These are phyloP conservation scores for Habropoda laboriosa DNA, from an alignment of 1,140 invertebrate species.

Conservation along the genomic window DNA sequence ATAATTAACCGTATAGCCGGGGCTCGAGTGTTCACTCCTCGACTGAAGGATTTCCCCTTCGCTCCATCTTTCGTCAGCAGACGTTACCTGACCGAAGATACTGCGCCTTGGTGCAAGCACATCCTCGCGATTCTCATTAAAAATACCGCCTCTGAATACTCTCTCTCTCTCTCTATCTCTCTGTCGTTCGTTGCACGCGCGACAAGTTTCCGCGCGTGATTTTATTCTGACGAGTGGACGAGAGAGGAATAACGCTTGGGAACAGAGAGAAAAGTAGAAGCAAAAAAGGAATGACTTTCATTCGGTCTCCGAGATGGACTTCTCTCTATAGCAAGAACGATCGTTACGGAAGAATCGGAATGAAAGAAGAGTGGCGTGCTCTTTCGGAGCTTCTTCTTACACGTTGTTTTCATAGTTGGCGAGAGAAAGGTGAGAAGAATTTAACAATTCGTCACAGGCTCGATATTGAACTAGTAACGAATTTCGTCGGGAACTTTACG, in stretches of 20 bases:
- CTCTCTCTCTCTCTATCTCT: neutral
- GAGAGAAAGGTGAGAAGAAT: no score
- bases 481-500: neutral
- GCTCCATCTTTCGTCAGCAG: conserved; percentile 41
- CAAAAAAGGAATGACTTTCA: neutral
- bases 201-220: conserved; percentile 3
- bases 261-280: neutral
- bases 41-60: conserved; percentile 50
- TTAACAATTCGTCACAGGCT: no score
- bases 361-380: no score
- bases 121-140: conserved; percentile 51
- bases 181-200: neutral
- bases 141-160: conserved; percentile 42
- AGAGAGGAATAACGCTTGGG: neutral
- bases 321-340: neutral
- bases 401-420: no score
- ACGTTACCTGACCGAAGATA: conserved; percentile 53
- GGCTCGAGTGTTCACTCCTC: conserved; percentile 47
- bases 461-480: neutral
- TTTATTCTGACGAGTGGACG: neutral
- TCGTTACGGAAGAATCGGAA: no score
- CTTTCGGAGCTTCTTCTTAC: no score
- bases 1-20: conserved; percentile 58
- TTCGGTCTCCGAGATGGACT: neutral
- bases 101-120: neutral